Conservation (phyloP, 2,113 vertebrate genomes). For the Bambusicola thoracicus region DNA sequence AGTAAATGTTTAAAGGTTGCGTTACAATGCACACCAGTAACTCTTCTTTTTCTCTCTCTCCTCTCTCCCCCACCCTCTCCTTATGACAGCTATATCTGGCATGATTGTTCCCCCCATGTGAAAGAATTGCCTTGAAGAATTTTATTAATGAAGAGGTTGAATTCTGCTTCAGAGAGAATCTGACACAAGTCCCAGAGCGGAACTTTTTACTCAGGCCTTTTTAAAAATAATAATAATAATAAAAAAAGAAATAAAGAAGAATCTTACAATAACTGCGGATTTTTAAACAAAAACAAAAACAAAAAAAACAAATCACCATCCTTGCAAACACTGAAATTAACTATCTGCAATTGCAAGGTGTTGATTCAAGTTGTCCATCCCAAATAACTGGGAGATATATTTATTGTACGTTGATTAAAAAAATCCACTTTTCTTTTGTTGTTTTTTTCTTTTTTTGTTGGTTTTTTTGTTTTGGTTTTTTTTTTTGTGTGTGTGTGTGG, state of each 20-base stretch:
- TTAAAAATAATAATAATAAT: slow-evolving; percentile 66
- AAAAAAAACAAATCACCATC: slow-evolving; percentile 67
- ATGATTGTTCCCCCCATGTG: slow-evolving; percentile 98
- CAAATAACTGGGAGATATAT: slow-evolving; percentile 86
- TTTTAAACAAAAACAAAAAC: slow-evolving; percentile 76
- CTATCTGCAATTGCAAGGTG: slow-evolving; percentile 79
- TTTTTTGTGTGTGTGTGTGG: background rate
- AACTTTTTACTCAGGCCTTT: slow-evolving; percentile 98
- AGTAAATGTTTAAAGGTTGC: slow-evolving; percentile 36
- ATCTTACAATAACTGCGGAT: slow-evolving; percentile 85
- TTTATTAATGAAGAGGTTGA: slow-evolving; percentile 84
- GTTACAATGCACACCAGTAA: slow-evolving; percentile 53
- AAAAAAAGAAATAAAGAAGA: slow-evolving; percentile 78
- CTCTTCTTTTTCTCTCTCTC: slow-evolving; percentile 48
- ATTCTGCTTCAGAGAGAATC: slow-evolving; percentile 86
- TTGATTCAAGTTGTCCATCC: slow-evolving; percentile 81
- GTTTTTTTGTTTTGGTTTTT: background rate
- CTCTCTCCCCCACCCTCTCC: slow-evolving; percentile 24
- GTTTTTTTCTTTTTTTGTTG: background rate
- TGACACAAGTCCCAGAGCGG: slow-evolving; percentile 89
- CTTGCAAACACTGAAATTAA: slow-evolving; percentile 79
- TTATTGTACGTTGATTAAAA: slow-evolving; percentile 86
- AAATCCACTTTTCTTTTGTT: slow-evolving; percentile 75
- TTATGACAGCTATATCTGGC: slow-evolving; percentile 91
- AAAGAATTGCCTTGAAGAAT: slow-evolving; percentile 92